Conservation (phyloP, 2,888 invertebrate species). For the Trichacis sp. region DNA sequence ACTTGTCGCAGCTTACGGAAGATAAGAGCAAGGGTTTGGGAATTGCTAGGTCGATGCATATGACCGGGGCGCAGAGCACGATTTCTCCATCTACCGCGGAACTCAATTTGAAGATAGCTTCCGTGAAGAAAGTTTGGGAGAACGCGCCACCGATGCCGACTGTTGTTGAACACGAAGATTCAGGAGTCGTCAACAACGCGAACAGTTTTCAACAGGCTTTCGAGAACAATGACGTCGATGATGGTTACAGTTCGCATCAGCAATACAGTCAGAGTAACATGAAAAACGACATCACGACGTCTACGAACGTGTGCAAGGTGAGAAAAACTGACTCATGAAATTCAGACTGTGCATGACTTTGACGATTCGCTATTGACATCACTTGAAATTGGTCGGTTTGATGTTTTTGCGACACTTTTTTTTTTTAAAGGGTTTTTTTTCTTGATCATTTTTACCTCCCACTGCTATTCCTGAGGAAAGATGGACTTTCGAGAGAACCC, state of each 20-base stretch:
- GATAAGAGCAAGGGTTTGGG: conserved; percentile 75
- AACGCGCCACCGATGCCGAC: conserved; percentile 76
- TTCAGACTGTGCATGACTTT: conserved; percentile 39
- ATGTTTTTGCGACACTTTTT: not conserved
- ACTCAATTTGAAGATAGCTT: conserved; percentile 92
- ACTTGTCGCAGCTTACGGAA: conserved; percentile 80
- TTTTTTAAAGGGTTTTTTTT: no score
- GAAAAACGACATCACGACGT: conserved; percentile 71
- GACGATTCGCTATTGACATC: conserved; percentile 50
- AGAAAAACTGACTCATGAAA: conserved; percentile 42
- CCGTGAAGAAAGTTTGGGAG: conserved; percentile 91
- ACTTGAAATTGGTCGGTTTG: conserved; percentile 51
- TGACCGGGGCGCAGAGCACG: conserved; percentile 76
- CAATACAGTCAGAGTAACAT: conserved; percentile 70
- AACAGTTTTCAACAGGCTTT: conserved; percentile 67
- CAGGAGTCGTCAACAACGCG: conserved; percentile 69
- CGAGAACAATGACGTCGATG: conserved; percentile 70
- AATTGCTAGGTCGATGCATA: conserved; percentile 76
- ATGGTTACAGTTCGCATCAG: conserved; percentile 71
- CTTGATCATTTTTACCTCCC: no score
- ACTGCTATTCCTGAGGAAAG: no score
- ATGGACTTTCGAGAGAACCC: no score
- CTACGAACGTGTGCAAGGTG: conserved; percentile 82
- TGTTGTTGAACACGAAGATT: conserved; percentile 74
- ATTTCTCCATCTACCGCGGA: conserved; percentile 89